phyloP scores from a whole-genome alignment of 37 sponge, comb jelly and placozoan species.

The Oopsacas minuta region DNA sequence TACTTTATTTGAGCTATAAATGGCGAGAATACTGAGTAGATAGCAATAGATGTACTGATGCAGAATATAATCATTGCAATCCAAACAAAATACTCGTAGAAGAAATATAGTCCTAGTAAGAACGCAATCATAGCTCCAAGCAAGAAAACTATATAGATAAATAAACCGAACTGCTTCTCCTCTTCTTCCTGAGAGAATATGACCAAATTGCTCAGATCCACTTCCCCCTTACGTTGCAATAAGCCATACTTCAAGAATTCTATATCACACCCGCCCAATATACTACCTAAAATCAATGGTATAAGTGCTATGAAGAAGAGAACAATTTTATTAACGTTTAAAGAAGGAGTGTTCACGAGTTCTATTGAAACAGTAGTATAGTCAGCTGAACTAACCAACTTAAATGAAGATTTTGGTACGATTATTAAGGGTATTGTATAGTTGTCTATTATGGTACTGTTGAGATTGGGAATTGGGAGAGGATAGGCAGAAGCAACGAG shows the following conservation, averaged over 20 bases:
- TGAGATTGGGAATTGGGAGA: background rate
- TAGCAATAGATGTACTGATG: conserved; percentile 24
- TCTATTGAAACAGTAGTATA: background rate
- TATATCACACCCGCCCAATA: background rate
- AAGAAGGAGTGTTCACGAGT: background rate
- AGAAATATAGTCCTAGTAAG: conserved; percentile 64
- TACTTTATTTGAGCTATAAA: conserved; percentile 45
- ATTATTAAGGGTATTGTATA: background rate
- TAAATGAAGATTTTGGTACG: background rate
- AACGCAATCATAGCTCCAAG: conserved; percentile 34
- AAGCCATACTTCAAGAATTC: conserved; percentile 38
- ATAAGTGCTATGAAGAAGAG: background rate
- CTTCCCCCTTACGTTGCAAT: conserved; percentile 35
- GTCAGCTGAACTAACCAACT: background rate
- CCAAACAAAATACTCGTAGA: conserved; percentile 62
- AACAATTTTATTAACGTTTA: background rate
- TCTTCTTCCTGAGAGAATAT: background rate
- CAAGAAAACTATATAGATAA: conserved; percentile 22
- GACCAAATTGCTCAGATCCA: background rate
- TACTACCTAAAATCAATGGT: background rate
- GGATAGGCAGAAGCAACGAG: background rate
- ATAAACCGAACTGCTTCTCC: background rate
- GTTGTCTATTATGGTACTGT: background rate
- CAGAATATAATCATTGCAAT: conserved; percentile 54
- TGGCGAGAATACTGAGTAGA: conserved; percentile 52